Evolutionary conservation across 2,113 vertebrate genomes (phyloP).

Genomic region (Odontesthes bonariensis): DNA sequence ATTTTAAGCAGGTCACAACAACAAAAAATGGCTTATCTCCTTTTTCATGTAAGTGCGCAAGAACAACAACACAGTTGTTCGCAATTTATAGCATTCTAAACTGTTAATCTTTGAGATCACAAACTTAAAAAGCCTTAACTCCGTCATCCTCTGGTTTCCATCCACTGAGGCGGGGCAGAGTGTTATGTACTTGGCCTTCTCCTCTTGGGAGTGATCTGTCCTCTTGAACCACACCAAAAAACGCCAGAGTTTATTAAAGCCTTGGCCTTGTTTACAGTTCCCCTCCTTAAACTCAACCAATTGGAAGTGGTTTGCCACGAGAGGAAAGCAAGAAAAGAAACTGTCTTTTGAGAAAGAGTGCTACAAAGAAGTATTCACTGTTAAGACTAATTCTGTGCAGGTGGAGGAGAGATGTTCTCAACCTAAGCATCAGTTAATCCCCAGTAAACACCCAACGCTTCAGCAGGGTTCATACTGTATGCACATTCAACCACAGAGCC

Average conservation of each 20-base stretch:
- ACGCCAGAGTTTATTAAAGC: constrained; percentile 33
- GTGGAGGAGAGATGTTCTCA: not conserved
- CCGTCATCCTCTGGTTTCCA: constrained; percentile 17
- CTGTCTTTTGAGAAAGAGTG: not conserved
- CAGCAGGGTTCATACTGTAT: not conserved
- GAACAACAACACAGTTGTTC: not conserved
- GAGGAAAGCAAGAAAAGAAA: constrained; percentile 16
- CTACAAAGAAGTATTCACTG: not conserved
- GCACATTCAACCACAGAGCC: not conserved
- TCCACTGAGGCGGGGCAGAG: constrained; percentile 27
- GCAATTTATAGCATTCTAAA: not conserved
- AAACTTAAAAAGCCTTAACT: constrained; percentile 18
- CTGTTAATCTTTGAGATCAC: not conserved
- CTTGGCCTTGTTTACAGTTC: constrained; percentile 22
- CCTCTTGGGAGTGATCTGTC: constrained; percentile 42
- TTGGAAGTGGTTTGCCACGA: constrained; percentile 16
- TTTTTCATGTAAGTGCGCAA: not conserved
- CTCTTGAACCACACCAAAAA: constrained; percentile 43
- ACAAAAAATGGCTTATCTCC: not conserved
- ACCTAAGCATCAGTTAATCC: not conserved
- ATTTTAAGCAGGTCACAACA: not conserved
- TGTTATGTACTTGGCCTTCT: constrained; percentile 6
- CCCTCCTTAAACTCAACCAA: constrained; percentile 34
- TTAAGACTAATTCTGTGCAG: not conserved
- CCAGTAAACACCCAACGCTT: not conserved